Conservation (phyloP, 2,888 invertebrate species). For the Nysson spinosus region DNA sequence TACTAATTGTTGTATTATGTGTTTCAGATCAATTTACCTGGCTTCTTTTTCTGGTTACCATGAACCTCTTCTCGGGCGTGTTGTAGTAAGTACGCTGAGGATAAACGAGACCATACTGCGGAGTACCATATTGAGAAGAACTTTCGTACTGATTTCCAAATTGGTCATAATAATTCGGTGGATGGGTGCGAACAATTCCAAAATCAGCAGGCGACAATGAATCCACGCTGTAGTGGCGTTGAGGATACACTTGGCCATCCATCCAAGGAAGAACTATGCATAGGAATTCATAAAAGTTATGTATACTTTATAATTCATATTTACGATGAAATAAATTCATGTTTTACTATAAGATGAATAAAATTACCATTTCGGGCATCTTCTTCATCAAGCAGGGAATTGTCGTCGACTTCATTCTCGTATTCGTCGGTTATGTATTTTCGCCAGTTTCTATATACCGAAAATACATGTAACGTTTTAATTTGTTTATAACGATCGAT, state of each 20-base stretch:
- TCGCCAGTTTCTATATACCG: slow-evolving; percentile 66
- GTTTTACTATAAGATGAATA: no score
- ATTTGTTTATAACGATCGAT: not conserved
- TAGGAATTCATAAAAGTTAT: not conserved
- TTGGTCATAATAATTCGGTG: slow-evolving; percentile 67
- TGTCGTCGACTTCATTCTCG: slow-evolving; percentile 69
- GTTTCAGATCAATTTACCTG: slow-evolving; percentile 60
- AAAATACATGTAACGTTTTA: not conserved
- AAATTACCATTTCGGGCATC: slow-evolving; percentile 66
- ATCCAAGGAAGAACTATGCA: slow-evolving; percentile 67
- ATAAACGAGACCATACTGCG: slow-evolving; percentile 61
- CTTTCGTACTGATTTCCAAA: slow-evolving; percentile 64
- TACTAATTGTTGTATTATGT: no score
- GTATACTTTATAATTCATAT: no score
- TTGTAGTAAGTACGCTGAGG: slow-evolving; percentile 65
- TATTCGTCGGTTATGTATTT: slow-evolving; percentile 70
- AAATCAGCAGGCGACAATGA: slow-evolving; percentile 61
- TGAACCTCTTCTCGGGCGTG: slow-evolving; percentile 71
- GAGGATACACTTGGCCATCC: slow-evolving; percentile 63
- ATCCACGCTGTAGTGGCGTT: slow-evolving; percentile 58
- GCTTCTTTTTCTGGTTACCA: slow-evolving; percentile 71
- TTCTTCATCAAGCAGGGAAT: slow-evolving; percentile 68
- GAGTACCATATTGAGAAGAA: slow-evolving; percentile 61
- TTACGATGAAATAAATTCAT: no score
- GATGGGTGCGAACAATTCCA: slow-evolving; percentile 65